Conservation (phyloP, 2,888 invertebrate genomes). For the Drosophila limbata region DNA sequence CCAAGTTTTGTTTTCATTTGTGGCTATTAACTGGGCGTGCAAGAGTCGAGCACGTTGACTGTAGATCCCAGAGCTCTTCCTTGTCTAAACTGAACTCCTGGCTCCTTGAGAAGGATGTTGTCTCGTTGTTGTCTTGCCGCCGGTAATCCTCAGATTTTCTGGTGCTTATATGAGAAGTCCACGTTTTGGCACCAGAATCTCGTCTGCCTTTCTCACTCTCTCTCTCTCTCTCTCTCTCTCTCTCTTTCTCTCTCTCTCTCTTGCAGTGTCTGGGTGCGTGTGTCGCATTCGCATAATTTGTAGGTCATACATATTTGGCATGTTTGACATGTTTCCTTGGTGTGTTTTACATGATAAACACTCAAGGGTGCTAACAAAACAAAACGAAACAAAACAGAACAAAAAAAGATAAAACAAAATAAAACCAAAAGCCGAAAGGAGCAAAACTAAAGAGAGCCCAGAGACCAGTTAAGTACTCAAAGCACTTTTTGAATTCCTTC, state of each 20-base stretch:
- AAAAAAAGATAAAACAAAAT: not conserved
- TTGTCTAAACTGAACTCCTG: not conserved
- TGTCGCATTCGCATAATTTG: conserved; percentile 77
- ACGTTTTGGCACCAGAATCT: conserved; percentile 11
- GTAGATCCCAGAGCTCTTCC: not conserved
- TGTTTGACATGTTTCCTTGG: conserved; percentile 80
- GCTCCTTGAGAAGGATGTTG: not conserved
- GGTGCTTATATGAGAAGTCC: conserved; percentile 30
- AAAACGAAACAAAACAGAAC: conserved; percentile 22
- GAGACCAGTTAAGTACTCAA: conserved; percentile 8
- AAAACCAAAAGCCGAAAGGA: not conserved
- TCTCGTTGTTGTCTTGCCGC: conserved; percentile 9
- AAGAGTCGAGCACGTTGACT: not conserved
- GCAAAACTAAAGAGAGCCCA: conserved; percentile 24
- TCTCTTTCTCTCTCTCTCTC: not conserved
- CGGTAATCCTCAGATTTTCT: conserved; percentile 57
- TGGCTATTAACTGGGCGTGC: no score
- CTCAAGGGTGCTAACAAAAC: conserved; percentile 63
- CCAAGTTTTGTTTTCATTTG: no score
- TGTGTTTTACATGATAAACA: conserved; percentile 80
- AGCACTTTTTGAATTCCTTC: not conserved
- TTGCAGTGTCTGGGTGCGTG: conserved; percentile 28
- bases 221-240: not conserved
- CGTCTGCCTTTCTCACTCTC: conserved; percentile 2
- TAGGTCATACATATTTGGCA: conserved; percentile 80